Percentiles rank a stretch among this genome's conserved stretches.
Conservation (phyloP, 2,797 vertebrate species). For the Xenentodon cancila region DNA sequence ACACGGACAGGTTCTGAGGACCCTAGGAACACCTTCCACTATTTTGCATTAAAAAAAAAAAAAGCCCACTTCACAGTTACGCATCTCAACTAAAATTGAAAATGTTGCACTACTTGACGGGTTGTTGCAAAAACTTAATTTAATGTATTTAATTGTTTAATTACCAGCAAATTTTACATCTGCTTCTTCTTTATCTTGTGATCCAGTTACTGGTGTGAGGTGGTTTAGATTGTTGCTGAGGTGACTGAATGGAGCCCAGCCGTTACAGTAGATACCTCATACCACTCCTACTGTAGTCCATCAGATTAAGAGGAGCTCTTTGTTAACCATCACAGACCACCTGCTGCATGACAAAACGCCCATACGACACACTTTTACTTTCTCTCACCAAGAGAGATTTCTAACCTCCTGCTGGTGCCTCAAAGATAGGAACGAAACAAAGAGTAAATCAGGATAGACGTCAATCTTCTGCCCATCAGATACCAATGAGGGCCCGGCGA, state of each 20-base stretch:
- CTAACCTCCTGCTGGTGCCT: slow-evolving; percentile 54
- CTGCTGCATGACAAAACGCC: slow-evolving; percentile 68
- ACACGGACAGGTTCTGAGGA: slow-evolving; percentile 36
- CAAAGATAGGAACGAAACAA: slow-evolving; percentile 41
- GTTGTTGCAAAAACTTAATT: slow-evolving; percentile 14
- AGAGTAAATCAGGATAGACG: slow-evolving; percentile 53
- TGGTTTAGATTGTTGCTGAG: slow-evolving; percentile 31
- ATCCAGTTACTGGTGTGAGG: slow-evolving; percentile 37
- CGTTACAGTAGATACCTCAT: slow-evolving; percentile 41
- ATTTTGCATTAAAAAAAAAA: slow-evolving; percentile 33
- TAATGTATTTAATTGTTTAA: background rate
- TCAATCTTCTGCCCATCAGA: slow-evolving; percentile 71
- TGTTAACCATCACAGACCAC: slow-evolving; percentile 69
- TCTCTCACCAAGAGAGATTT: slow-evolving; percentile 36
- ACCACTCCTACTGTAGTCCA: slow-evolving; percentile 54
- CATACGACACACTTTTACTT: slow-evolving; percentile 63
- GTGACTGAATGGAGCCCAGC: slow-evolving; percentile 30
- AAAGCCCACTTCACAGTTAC: slow-evolving; percentile 9
- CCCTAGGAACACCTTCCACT: slow-evolving; percentile 50
- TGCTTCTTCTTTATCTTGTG: slow-evolving; percentile 19
- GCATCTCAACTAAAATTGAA: slow-evolving; percentile 1
- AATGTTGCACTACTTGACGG: background rate
- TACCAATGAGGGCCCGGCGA: slow-evolving; percentile 65
- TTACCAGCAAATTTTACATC: background rate
- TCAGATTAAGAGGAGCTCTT: slow-evolving; percentile 59